Base-by-base conservation (phyloP, 2,113 vertebrate species). In the Fregata magnificens region DNA sequence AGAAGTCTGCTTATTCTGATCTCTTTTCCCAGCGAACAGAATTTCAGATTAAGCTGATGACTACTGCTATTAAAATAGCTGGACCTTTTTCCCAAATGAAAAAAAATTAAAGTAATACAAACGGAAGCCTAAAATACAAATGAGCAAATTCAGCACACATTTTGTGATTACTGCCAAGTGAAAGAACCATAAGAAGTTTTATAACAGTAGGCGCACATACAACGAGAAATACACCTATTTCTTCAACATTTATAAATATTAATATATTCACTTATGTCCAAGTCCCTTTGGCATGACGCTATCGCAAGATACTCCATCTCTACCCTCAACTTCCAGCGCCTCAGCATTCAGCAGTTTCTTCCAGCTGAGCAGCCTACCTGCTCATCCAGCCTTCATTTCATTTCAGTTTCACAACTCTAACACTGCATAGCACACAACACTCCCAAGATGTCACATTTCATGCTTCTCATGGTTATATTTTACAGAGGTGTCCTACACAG, bases 381-480 rank as follows among this genome's bases (percentile, higher is more conserved):
- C 65, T 83, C 66, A 44, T 13, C 14, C 45, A 84, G 66, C 26
- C 45, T 34, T n/a, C 45, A 53, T 6, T 40, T 53, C 16, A 10
- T 26, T 69, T 53, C 55, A 28, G 19, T 45, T 72, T 66, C 66
- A 66, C 66, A 59, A 19, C 34, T 58, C 72, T 10, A 77, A 34
- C 5, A 18, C 28, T 16, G 16, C 44, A 28, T 2, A 65, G 50
- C 65, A 59, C 5, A 2, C 34, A 66, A 49, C 0, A 0, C 66
- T 73, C 52, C 17, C 59, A 42, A 28, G 16, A 34, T 17, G 5
- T 25, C 52, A 13, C 13, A 28, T 13, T 47, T 31, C 13, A 34
- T 20, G 70, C 17, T 87, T 71, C 38, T 72, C 38, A 53, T 9
- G 6, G 22, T 42, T 49, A 2, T 24, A 40, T 47, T 52, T 83